phyloP scores from a whole-genome alignment of 2,113 vertebrate species.

The Nycticryphes semicollaris region DNA sequence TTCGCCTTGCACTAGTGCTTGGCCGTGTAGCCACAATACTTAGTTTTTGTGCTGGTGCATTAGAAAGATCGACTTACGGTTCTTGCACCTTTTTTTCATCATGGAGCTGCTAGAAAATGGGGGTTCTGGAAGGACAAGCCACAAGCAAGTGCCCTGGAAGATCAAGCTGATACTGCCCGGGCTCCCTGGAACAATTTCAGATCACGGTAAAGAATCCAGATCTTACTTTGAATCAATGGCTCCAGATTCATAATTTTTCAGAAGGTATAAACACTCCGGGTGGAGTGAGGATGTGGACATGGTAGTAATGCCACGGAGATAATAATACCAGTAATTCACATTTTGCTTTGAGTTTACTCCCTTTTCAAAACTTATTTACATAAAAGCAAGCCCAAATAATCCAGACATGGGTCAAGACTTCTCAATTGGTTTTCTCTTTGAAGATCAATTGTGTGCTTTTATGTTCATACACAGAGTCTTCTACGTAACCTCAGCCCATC shows the following conservation, averaged over 20 bases:
- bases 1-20: background rate
- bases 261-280: background rate
- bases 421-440: slow-evolving; percentile 27
- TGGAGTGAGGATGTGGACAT: background rate
- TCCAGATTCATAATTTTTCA: background rate
- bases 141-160: background rate
- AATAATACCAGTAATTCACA: background rate
- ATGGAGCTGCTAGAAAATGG: background rate
- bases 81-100: background rate
- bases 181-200: background rate
- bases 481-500: background rate
- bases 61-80: rapidly evolving
- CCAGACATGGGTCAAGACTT: background rate
- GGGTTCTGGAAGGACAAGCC: background rate
- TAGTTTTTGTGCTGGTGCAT: background rate
- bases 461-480: background rate
- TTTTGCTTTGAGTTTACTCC: background rate
- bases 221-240: background rate
- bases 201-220: background rate
- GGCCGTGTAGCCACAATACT: rapidly evolving
- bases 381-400: background rate
- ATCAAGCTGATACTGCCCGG: background rate
- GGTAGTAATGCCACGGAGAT: background rate
- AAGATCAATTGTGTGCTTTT: background rate
- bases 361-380: background rate